Evolutionary conservation across 2,113 vertebrate genomes (phyloP), one percentile per base, ranked within the genome.

Genomic region (Psophia crepitans): DNA sequence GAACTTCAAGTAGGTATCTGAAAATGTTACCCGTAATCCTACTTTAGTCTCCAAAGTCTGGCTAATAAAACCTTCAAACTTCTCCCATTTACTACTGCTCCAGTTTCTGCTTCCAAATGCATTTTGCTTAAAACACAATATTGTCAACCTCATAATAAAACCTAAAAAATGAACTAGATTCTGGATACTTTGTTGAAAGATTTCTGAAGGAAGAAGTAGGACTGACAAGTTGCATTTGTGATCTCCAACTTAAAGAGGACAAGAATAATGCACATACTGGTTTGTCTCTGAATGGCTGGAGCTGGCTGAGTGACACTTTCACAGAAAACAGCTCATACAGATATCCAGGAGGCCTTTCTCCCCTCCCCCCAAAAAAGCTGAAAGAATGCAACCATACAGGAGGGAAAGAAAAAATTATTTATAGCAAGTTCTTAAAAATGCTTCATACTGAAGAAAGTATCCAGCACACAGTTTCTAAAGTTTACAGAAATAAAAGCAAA

Each of bases 191-290:
- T 84, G 66, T 69, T 84, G 39, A 33, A 95, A 87, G 71, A 77
- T 60, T 89, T 87, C 73, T 79, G 87, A 93, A 14, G 39, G 68
- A 66, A 76, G 82, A 84, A 49, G 32, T 51, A 94, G 84, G 90
- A 94, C 89, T 92, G 87, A 97, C 68, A 93, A 90, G n/a, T 58
- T 33, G 16, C 41, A 66, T 95, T 95, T 94, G 65, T 57, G 43
- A 76, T 39, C 65, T 13, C 12, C 61, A 64, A 56, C 63, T 84
- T 81, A 84, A n/a, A 27, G 24, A 90, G 51, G 78, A 84, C 82
- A 94, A 95, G 75, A 96, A 84, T n/a, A 80, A 22, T 28, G 54
- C 71, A 75, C 48, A 18, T 12, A 69, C 23, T 68, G 76, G 37
- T 90, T 87, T 87, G 49, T 69, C 65, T 96, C 83, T 87, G 89